These are phyloP conservation scores for Philaethria dido DNA, from an alignment of 2,888 invertebrate species.

Conservation along the genomic window DNA sequence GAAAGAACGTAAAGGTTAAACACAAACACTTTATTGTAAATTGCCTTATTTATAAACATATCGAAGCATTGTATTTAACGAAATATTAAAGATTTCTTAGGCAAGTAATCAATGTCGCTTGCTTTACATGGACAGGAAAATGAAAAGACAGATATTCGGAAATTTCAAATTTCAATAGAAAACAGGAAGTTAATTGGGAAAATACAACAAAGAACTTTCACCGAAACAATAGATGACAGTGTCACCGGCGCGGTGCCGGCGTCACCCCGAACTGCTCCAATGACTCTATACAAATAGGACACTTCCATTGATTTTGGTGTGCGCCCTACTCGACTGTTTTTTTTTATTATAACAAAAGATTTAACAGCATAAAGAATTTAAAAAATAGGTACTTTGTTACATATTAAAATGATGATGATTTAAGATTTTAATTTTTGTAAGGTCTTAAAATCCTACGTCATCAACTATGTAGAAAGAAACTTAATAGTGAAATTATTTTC, in stretches of 20 bases:
- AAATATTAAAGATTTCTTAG: neutral
- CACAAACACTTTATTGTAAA: neutral
- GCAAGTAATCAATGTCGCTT: neutral
- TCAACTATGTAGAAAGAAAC: too few species aligned
- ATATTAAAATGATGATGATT: too few species aligned
- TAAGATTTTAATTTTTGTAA: too few species aligned
- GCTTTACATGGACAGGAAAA: neutral
- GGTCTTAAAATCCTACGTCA: too few species aligned
- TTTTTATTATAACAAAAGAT: too few species aligned
- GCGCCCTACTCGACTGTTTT: neutral
- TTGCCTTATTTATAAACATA: neutral
- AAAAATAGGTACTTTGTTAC: too few species aligned
- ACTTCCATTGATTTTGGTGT: slow-evolving; percentile 21
- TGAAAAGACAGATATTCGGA: neutral
- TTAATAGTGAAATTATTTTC: too few species aligned
- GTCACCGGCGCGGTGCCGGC: neutral
- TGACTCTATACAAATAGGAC: slow-evolving; percentile 30
- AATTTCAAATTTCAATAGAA: neutral
- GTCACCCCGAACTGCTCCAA: slow-evolving; percentile 17
- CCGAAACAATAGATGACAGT: slow-evolving; percentile 31
- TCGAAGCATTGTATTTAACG: neutral
- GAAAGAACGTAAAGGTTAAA: too few species aligned
- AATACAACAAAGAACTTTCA: slow-evolving; percentile 31
- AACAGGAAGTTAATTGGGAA: slow-evolving; percentile 18
- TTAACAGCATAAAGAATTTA: too few species aligned